These are phyloP conservation scores for Centruroides sculpturatus DNA, from an alignment of 1,140 invertebrate species.

Conservation along the genomic window DNA sequence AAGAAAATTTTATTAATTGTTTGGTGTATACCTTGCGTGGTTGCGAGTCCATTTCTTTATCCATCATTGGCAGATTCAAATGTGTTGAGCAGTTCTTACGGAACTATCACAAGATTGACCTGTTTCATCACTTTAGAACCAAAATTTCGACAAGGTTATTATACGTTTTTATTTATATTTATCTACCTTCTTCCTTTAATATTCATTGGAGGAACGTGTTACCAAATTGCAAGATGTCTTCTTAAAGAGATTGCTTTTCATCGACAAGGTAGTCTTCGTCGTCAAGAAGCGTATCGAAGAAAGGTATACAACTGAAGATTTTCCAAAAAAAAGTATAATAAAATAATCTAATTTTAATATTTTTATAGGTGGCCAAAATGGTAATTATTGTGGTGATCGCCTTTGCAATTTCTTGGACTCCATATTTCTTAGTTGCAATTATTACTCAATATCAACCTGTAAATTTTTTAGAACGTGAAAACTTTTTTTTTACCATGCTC, in stretches of 20 bases:
- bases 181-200: conserved; percentile 32
- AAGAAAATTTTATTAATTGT: conserved; percentile 28
- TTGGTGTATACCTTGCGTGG: conserved; percentile 30
- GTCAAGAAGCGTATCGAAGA: conserved; percentile 23
- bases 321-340: neutral
- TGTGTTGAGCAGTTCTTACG: conserved; percentile 26
- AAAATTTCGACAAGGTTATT: conserved; percentile 29
- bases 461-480: conserved; percentile 27
- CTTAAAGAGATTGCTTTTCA: conserved; percentile 22
- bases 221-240: conserved; percentile 30
- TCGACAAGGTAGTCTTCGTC: conserved; percentile 19
- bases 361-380: conserved; percentile 31
- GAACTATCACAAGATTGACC: conserved; percentile 26
- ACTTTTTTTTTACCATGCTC: conserved; percentile 37
- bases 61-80: conserved; percentile 19
- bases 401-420: conserved; percentile 33
- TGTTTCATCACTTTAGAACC: conserved; percentile 28
- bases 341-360: conserved; percentile 11
- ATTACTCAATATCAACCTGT: conserved; percentile 28
- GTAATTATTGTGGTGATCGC: conserved; percentile 30
- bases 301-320: conserved; percentile 19
- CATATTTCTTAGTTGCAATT: conserved; percentile 32
- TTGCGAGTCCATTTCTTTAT: conserved; percentile 30
- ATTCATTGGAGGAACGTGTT: conserved; percentile 31
- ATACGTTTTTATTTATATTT: conserved; percentile 31